Percentiles rank a stretch among this genome's conserved stretches.
Conservation (phyloP, 2,113 vertebrate species). For the Engraulis encrasicolus region DNA sequence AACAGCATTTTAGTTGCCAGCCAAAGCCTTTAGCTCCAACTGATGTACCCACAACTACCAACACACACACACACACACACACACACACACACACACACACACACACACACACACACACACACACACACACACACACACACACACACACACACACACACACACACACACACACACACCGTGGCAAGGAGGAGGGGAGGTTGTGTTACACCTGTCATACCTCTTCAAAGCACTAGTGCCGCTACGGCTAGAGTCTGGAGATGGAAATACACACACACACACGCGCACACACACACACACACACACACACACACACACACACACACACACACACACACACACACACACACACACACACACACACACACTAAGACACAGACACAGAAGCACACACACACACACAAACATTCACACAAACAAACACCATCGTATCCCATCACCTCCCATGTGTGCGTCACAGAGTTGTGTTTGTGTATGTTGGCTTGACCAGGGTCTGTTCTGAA, state of each 20-base stretch:
- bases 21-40: conserved; percentile 21
- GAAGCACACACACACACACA: neutral
- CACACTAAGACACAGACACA: neutral
- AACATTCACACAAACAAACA: neutral
- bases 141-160: neutral
- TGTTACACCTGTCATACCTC: conserved; percentile 44
- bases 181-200: conserved; percentile 15
- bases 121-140: neutral
- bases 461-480: neutral
- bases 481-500: neutral
- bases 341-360: neutral
- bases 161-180: neutral
- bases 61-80: neutral
- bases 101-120: neutral
- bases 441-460: too few species aligned
- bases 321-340: neutral
- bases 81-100: neutral
- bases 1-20: conserved; percentile 26
- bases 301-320: conserved; percentile 26
- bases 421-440: too few species aligned
- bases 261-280: conserved; percentile 42
- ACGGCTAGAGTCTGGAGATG: neutral
- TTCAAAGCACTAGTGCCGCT: conserved; percentile 35
- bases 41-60: conserved; percentile 18
- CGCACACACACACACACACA: conserved; percentile 35